These are phyloP conservation scores for Actenoides hombroni DNA, from an alignment of 2,113 vertebrate species.

Conservation along the genomic window DNA sequence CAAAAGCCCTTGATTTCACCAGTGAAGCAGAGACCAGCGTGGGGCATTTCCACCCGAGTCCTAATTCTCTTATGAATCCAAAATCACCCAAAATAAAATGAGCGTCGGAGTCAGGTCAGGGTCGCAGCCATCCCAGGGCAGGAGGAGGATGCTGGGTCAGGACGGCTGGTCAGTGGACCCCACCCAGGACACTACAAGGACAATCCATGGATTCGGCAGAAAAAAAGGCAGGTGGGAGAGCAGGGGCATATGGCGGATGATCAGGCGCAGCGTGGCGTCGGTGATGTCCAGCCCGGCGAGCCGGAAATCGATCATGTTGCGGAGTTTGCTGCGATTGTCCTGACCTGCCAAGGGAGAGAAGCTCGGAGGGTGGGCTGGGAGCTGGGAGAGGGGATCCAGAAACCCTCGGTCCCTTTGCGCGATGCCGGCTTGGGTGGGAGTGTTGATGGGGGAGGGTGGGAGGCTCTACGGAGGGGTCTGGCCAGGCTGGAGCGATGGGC, in stretches of 20 bases:
- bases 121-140: accelerated
- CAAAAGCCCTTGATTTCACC: slow-evolving; percentile 71
- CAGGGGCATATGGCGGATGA: background rate
- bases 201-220: background rate
- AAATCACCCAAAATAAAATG: accelerated
- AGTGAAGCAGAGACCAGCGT: slow-evolving; percentile 51
- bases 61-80: background rate
- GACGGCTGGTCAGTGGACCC: accelerated
- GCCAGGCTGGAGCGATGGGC: no score
- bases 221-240: background rate
- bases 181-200: background rate
- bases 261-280: no score
- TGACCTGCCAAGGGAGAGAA: no score
- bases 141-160: background rate
- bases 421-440: no score
- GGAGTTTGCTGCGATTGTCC: no score
- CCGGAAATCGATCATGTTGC: no score
- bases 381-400: no score
- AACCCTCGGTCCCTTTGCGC: no score
- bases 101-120: background rate
- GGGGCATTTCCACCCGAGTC: slow-evolving; percentile 57
- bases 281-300: no score
- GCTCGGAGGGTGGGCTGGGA: no score
- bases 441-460: no score
- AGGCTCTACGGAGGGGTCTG: no score